Conservation (phyloP, 2,113 vertebrate species). For the Nipponia nippon region DNA sequence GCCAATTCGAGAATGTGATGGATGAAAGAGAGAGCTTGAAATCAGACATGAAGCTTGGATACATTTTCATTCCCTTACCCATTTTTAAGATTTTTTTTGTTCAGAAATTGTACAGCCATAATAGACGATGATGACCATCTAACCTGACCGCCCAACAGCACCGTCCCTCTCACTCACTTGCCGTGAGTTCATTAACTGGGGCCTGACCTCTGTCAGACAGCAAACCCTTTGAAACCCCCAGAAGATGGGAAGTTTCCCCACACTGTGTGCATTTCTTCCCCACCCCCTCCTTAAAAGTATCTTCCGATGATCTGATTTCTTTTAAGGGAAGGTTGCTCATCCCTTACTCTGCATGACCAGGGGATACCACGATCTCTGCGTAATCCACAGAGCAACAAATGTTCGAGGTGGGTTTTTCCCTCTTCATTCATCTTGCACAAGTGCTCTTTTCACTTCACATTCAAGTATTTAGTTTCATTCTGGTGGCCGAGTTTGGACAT, state of each 20-base stretch:
- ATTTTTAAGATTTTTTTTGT: background rate
- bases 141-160: background rate
- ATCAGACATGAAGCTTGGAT: background rate
- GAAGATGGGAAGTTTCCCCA: background rate
- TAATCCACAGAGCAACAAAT: background rate
- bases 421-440: background rate
- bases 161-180: background rate
- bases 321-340: background rate
- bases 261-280: background rate
- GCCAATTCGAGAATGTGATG: background rate
- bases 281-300: background rate
- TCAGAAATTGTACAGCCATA: background rate
- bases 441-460: background rate
- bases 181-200: background rate
- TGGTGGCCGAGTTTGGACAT: background rate
- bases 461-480: background rate
- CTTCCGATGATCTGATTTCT: background rate
- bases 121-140: background rate
- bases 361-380: background rate
- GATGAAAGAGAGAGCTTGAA: background rate
- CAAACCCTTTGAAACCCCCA: background rate
- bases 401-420: background rate
- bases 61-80: background rate
- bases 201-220: background rate
- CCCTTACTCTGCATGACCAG: background rate